A percentile compares a stretch with the other conserved stretches of the same genome.
These are phyloP conservation scores for Drosophila subquinaria DNA, from an alignment of 2,888 invertebrate species.

Conservation along the genomic window DNA sequence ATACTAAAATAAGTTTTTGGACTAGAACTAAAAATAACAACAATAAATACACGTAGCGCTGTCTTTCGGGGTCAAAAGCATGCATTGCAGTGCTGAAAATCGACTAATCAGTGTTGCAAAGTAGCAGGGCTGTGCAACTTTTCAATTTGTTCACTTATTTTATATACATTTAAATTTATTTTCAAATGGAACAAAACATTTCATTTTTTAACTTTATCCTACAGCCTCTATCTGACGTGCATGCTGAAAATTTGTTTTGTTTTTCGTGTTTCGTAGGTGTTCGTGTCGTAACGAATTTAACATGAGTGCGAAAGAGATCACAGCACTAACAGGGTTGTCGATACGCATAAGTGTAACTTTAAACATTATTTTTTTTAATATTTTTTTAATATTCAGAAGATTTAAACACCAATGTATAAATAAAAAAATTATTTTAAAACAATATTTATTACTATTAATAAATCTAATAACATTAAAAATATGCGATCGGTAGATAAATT, in stretches of 20 bases:
- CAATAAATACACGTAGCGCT: too few relatives aligned
- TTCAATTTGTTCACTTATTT: not conserved
- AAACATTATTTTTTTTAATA: constrained; percentile 1
- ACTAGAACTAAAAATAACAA: too few relatives aligned
- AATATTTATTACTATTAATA: not conserved
- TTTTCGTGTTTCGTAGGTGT: not conserved
- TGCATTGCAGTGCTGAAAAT: not conserved
- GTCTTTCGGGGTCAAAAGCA: too few relatives aligned
- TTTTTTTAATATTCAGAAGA: not conserved
- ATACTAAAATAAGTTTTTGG: too few relatives aligned
- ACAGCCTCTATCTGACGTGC: not conserved
- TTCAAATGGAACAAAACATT: not conserved
- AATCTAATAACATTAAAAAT: not conserved
- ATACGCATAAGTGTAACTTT: not conserved
- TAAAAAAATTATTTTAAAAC: too few relatives aligned
- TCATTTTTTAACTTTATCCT: not conserved
- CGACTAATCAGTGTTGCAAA: constrained; percentile 11
- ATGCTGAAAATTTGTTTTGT: not conserved
- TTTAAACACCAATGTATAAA: not conserved
- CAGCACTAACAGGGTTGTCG: constrained; percentile 51
- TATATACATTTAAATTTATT: constrained; percentile 6
- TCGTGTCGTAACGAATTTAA: constrained; percentile 24
- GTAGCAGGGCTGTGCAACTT: constrained; percentile 28
- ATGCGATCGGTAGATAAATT: constrained; percentile 25
- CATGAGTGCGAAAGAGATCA: constrained; percentile 46